These are phyloP conservation scores for Noctua comes DNA, from an alignment of 2,888 invertebrate species.

Conservation along the genomic window DNA sequence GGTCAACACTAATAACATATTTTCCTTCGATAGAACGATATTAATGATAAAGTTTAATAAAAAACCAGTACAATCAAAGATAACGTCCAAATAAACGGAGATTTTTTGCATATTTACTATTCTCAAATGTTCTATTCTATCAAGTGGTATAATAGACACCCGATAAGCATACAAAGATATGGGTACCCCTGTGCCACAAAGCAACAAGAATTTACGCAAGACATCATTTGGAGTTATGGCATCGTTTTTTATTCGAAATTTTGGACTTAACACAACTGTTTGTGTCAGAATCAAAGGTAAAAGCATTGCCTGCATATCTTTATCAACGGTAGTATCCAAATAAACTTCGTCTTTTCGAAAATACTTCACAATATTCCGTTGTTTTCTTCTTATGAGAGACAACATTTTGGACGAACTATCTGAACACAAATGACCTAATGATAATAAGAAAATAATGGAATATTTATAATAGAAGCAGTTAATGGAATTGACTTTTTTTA, in stretches of 20 bases:
- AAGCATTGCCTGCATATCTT: conserved; percentile 24
- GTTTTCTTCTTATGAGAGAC: background rate
- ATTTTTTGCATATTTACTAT: conserved; percentile 5
- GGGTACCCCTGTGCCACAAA: conserved; percentile 5
- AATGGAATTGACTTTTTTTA: background rate
- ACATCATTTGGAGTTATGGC: conserved; percentile 7
- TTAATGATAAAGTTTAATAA: background rate
- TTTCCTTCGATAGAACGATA: background rate
- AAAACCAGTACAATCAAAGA: conserved; percentile 3
- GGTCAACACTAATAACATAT: conserved; percentile 4
- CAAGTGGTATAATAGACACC: background rate
- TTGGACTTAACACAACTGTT: background rate
- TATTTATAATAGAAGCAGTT: background rate
- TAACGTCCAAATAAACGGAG: background rate
- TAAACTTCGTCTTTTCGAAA: background rate
- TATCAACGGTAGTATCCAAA: background rate
- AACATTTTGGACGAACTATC: background rate
- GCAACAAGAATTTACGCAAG: background rate
- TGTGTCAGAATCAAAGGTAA: conserved; percentile 3
- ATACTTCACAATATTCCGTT: background rate
- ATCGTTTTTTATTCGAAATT: conserved; percentile 14
- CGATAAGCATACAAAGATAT: conserved; percentile 7
- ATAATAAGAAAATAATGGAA: background rate
- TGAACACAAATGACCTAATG: background rate
- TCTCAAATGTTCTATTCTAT: background rate